Base-by-base conservation (phyloP, 2,888 invertebrate genomes). In the Acheta domesticus region DNA sequence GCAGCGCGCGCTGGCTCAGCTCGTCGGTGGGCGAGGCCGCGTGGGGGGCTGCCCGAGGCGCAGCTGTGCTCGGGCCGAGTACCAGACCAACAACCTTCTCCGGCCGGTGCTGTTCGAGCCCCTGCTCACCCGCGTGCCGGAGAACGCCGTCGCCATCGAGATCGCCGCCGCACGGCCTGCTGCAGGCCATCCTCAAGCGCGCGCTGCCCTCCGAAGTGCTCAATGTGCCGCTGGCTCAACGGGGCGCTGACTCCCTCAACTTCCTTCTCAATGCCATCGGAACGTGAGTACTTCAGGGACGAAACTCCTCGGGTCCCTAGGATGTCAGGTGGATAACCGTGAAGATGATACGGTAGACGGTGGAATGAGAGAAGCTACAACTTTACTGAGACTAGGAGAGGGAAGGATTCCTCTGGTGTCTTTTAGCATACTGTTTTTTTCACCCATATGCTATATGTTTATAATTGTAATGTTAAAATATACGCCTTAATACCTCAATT, bases 101-200 rank as follows among this genome's bases (percentile, higher is more conserved):
- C 62, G 16, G n/a, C 8, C 62, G 4, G 62, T 62, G 14, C 36
- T 77, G 19, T 81, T 81, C 74, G 79, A 79, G 50, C 78, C 79
- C 49, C 50, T 94, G 0, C 89, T 94, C 12, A 90, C 89, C 21
- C 90, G 94, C 83, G 92, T 97, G 83, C 96, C 95, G 1, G 89
- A 90, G 77, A 92, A 96, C 85, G 95, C 96, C 0, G 90, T 97
- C 80, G 91, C 93, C 11, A 93, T 97, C 82, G 97, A 97, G 87
- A 92, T 97, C 79, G 96, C 97, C n/a, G 0, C 97, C 97, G 0
- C 97, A 97, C 84, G 94, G 95, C 12, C 89, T 97, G 0, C 90
- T 97, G 50, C 96, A 96, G 85, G 94, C 96, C 0, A 95, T 97
- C 84, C 88, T 97, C 12, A 92, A 93, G 82, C 89, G 95, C 75